Evolutionary conservation across 2,888 invertebrate genomes (phyloP).

Genomic region (Camponotus fellah): DNA sequence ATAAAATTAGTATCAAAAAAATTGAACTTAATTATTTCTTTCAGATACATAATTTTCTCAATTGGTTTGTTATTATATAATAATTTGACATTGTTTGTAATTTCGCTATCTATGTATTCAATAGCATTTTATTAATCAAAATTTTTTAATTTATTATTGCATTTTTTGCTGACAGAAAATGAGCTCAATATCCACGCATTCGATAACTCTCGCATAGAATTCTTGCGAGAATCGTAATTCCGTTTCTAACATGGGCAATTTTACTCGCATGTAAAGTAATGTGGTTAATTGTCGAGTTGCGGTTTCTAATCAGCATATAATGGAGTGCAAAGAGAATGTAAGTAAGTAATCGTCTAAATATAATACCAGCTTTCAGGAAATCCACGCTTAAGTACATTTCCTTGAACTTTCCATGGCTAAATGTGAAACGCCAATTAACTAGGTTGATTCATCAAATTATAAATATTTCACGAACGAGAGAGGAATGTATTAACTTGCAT

Average conservation of each 20-base stretch:
- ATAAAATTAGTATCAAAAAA: not conserved
- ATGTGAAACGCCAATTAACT: conserved; percentile 57
- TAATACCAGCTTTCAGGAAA: conserved; percentile 55
- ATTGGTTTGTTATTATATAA: not conserved
- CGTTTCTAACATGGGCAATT: conserved; percentile 55
- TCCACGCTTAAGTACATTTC: conserved; percentile 44
- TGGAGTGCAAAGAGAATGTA: conserved; percentile 45
- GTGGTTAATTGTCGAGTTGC: conserved; percentile 33
- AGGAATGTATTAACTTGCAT: conserved; percentile 6
- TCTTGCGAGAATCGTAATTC: conserved; percentile 41
- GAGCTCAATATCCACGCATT: not conserved
- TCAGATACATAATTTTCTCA: not conserved
- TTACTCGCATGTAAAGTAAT: conserved; percentile 64
- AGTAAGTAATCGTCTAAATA: conserved; percentile 60
- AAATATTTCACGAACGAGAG: conserved; percentile 21
- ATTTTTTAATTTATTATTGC: not conserved
- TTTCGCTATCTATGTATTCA: not conserved
- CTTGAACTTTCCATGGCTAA: conserved; percentile 71
- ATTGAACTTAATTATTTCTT: not conserved
- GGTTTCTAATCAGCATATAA: conserved; percentile 67
- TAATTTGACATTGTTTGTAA: not conserved
- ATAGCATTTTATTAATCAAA: conserved; percentile 3
- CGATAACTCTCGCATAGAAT: not conserved
- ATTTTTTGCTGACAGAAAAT: not conserved
- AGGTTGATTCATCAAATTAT: conserved; percentile 60